phyloP scores from a whole-genome alignment of 1,140 invertebrate species.

The Vanessa atalanta region DNA sequence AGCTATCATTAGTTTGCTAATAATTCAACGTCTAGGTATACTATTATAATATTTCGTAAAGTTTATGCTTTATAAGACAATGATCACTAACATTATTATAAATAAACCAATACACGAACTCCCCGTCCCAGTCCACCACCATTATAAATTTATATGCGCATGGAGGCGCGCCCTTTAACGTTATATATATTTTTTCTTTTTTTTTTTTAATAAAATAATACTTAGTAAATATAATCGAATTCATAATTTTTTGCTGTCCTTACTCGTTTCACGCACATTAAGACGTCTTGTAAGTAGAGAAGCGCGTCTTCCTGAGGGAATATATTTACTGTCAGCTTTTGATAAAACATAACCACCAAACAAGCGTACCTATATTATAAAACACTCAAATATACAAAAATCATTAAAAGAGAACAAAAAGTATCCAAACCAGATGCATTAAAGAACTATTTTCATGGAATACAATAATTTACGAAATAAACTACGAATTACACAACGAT shows the following conservation, averaged over 20 bases:
- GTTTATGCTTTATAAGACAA: background rate
- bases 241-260: no score
- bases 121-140: no score
- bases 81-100: background rate
- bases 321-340: background rate
- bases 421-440: background rate
- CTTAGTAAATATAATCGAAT: no score
- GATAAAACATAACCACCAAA: background rate
- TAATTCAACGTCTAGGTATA: constrained; percentile 6
- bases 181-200: no score
- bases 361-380: background rate
- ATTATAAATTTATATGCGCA: no score
- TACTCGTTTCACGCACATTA: no score
- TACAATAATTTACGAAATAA: background rate
- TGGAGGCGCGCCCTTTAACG: no score
- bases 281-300: no score
- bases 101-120: background rate
- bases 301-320: no score
- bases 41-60: constrained; percentile 9
- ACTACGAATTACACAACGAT: constrained; percentile 13
- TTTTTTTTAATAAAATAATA: no score
- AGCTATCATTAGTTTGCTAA: constrained; percentile 8
- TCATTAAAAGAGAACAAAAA: background rate
- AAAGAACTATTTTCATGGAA: background rate
- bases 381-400: background rate